phyloP scores from a whole-genome alignment of 2,113 vertebrate genomes.

The Rhadina sibilatrix region DNA sequence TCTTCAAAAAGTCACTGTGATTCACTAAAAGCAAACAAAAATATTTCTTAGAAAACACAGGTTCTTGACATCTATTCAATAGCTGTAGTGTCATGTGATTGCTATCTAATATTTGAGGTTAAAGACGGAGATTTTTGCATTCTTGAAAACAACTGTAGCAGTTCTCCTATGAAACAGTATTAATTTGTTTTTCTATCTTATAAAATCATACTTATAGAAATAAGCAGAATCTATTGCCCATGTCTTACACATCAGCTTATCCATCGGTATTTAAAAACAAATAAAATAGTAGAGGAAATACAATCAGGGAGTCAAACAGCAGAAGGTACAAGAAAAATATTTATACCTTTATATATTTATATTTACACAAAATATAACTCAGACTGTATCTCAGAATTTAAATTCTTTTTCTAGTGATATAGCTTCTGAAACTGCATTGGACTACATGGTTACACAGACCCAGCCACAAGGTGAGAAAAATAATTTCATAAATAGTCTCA shows the following conservation, averaged over 20 bases:
- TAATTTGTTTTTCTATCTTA: background rate
- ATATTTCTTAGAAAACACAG: background rate
- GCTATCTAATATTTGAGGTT: background rate
- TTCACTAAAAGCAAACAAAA: background rate
- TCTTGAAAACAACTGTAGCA: background rate
- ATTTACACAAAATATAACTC: background rate
- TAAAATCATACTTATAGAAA: background rate
- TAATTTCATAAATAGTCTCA: background rate
- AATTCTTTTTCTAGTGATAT: background rate
- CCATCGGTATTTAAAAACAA: background rate
- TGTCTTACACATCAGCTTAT: background rate
- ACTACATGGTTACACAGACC: background rate
- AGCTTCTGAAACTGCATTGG: background rate
- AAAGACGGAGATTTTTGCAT: background rate
- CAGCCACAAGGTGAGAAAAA: background rate
- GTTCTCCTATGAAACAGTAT: background rate
- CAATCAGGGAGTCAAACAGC: background rate
- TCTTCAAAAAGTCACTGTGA: background rate
- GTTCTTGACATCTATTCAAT: background rate
- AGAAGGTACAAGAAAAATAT: background rate
- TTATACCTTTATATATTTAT: no score
- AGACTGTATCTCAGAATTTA: background rate
- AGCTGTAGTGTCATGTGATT: accelerated
- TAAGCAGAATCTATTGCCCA: background rate
- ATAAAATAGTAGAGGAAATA: background rate